Percentiles rank a stretch among this genome's conserved stretches.
These are phyloP conservation scores for Drosophila multiciliata DNA, from an alignment of 2,888 invertebrate genomes.

Conservation along the genomic window DNA sequence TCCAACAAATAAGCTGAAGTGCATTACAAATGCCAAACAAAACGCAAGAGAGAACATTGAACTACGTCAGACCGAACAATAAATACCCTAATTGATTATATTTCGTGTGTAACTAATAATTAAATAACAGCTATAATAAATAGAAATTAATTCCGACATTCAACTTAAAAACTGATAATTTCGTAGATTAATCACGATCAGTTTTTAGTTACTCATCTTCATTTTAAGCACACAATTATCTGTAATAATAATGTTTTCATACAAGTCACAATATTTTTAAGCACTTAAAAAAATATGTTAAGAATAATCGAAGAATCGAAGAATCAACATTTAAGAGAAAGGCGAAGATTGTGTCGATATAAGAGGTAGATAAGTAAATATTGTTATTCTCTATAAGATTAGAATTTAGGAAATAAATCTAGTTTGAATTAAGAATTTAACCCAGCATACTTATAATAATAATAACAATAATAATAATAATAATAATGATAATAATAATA, in stretches of 20 bases:
- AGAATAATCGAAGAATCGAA: neutral
- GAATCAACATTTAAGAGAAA: neutral
- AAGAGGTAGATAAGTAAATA: neutral
- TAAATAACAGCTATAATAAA: neutral
- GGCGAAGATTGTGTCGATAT: neutral
- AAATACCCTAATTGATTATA: conserved; percentile 19
- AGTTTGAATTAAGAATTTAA: neutral
- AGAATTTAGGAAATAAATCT: neutral
- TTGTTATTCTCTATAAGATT: neutral
- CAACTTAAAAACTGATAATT: neutral
- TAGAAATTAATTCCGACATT: neutral
- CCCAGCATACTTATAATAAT: neutral
- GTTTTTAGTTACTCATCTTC: neutral
- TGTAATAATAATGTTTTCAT: neutral
- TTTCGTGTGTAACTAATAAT: neutral
- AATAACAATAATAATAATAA: too few species aligned
- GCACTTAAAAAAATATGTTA: neutral
- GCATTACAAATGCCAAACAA: conserved; percentile 23
- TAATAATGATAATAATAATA: too few species aligned
- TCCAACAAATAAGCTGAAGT: conserved; percentile 20
- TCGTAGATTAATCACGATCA: conserved; percentile 5
- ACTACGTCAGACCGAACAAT: neutral
- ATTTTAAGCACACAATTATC: neutral
- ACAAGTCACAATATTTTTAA: neutral
- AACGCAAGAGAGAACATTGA: conserved; percentile 21